Conservation (phyloP, 2,797 vertebrate genomes). For the Notamacropus eugenii region DNA sequence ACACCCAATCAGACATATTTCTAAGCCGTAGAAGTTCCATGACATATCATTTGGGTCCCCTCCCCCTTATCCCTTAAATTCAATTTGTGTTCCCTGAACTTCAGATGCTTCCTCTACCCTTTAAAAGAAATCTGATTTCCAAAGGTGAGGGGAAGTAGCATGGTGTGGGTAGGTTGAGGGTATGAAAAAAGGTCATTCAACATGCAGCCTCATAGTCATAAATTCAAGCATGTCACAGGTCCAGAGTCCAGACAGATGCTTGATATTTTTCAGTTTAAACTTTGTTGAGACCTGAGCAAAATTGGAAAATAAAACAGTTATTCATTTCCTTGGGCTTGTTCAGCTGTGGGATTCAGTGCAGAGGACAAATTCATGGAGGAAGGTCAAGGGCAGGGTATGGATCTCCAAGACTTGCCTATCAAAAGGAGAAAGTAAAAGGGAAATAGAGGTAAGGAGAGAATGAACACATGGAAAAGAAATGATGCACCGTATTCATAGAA, state of each 20-base stretch:
- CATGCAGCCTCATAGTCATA: not conserved
- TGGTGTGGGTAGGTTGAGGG: not conserved
- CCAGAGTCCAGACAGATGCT: not conserved
- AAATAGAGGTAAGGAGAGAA: not conserved
- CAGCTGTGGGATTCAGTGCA: fast-evolving
- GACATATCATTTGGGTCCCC: not conserved
- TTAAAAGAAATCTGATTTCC: not conserved
- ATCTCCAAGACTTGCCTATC: not conserved
- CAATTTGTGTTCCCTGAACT: not conserved
- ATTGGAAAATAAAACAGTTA: not conserved
- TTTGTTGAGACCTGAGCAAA: not conserved
- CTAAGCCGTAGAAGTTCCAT: not conserved
- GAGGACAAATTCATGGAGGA: not conserved
- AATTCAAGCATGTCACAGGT: not conserved
- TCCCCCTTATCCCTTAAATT: not conserved
- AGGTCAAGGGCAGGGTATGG: too few species aligned
- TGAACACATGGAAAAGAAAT: not conserved
- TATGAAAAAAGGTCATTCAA: not conserved
- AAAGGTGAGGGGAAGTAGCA: not conserved
- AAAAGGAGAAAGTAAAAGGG: not conserved
- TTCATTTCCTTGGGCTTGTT: not conserved
- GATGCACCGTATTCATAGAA: not conserved
- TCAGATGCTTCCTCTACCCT: not conserved
- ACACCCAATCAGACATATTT: not conserved
- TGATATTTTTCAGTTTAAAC: not conserved